phyloP scores from a whole-genome alignment of 2,888 invertebrate genomes.

The Abrostola triplasia region DNA sequence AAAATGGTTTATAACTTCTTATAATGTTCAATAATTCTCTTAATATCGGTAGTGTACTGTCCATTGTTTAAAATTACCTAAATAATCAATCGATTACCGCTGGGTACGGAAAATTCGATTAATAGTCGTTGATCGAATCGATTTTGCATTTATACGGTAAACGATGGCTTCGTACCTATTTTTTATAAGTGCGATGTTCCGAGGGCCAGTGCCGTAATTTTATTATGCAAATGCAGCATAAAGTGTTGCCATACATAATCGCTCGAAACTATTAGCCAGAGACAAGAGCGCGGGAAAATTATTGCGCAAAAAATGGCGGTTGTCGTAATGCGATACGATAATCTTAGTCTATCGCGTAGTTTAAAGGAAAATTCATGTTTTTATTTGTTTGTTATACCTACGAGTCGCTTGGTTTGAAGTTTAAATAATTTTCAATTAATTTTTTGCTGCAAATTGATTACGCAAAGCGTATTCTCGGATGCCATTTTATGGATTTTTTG shows the following conservation, averaged over 20 bases:
- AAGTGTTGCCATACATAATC: conserved; percentile 86
- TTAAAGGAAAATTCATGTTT: conserved; percentile 9
- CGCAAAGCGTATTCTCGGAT: conserved; percentile 1
- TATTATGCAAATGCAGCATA: conserved; percentile 87
- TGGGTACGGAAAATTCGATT: conserved; percentile 70
- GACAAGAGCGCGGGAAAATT: conserved; percentile 72
- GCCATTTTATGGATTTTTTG: not conserved
- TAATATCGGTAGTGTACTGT: conserved; percentile 34
- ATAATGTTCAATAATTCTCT: conserved; percentile 40
- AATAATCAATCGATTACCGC: conserved; percentile 58
- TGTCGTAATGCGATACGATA: conserved; percentile 8
- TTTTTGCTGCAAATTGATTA: conserved; percentile 2
- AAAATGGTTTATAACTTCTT: conserved; percentile 12
- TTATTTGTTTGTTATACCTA: conserved; percentile 15
- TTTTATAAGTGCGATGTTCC: conserved; percentile 72
- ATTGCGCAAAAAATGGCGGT: conserved; percentile 68
- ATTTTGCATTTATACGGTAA: conserved; percentile 73
- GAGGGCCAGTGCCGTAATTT: conserved; percentile 74
- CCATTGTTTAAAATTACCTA: conserved; percentile 34
- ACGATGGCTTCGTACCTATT: conserved; percentile 67
- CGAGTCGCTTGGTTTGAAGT: conserved; percentile 15
- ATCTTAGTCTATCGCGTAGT: not conserved
- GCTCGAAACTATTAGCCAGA: conserved; percentile 71
- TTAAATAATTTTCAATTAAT: conserved; percentile 6
- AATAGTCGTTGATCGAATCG: conserved; percentile 70